These are phyloP conservation scores for Rutpela maculata DNA, from an alignment of 2,888 invertebrate genomes.

Conservation along the genomic window DNA sequence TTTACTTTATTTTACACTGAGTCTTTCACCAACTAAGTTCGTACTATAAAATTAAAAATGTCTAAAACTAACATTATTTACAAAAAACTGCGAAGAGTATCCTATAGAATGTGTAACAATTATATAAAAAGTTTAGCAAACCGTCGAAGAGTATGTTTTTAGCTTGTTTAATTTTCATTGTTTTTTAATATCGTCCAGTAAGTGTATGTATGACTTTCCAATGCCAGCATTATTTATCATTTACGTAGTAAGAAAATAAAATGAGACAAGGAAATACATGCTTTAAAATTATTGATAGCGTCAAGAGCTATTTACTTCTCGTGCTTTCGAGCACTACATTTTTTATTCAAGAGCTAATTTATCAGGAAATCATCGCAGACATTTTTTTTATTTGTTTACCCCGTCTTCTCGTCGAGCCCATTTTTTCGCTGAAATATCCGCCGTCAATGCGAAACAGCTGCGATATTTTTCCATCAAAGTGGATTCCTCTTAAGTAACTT, in stretches of 20 bases:
- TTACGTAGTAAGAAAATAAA: neutral
- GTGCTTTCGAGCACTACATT: neutral
- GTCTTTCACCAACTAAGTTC: too few relatives aligned
- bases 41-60: too few relatives aligned
- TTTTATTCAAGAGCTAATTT: conserved; percentile 1
- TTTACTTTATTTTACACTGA: too few relatives aligned
- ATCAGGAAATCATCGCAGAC: neutral
- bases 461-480: conserved; percentile 53
- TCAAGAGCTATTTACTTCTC: neutral
- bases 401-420: conserved; percentile 28
- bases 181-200: too few relatives aligned
- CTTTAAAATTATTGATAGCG: neutral
- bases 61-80: too few relatives aligned
- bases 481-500: conserved; percentile 61
- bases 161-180: too few relatives aligned
- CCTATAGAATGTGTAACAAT: too few relatives aligned
- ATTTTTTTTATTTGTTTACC: conserved; percentile 38
- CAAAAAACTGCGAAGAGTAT: too few relatives aligned
- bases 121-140: too few relatives aligned
- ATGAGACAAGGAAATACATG: neutral
- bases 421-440: conserved; percentile 43
- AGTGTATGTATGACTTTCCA: too few relatives aligned
- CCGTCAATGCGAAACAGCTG: conserved; percentile 50
- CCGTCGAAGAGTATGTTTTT: too few relatives aligned
- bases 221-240: neutral